Percentiles rank a stretch among this genome's conserved stretches.
These are phyloP conservation scores for Volucella inflata DNA, from an alignment of 2,888 invertebrate genomes.

Conservation along the genomic window DNA sequence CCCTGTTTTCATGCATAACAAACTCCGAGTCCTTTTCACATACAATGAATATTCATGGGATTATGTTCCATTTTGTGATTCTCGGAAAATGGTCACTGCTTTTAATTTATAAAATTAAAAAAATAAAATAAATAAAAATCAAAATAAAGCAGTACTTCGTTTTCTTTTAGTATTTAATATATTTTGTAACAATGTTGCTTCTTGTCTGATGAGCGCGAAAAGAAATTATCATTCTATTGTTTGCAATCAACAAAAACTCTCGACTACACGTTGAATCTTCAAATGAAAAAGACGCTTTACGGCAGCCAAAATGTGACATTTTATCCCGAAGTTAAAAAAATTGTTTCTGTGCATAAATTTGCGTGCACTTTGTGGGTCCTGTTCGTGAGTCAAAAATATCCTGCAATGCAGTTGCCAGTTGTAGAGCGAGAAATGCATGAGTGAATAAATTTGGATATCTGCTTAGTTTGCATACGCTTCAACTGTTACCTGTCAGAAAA, in stretches of 20 bases:
- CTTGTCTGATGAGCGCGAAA: conserved; percentile 55
- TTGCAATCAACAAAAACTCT: conserved; percentile 49
- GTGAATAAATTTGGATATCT: conserved; percentile 48
- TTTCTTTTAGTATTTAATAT: background rate
- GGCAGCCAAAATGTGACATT: conserved; percentile 51
- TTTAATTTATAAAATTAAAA: conserved; percentile 43
- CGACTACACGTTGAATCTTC: conserved; percentile 43
- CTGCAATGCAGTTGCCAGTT: conserved; percentile 55
- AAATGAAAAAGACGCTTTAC: conserved; percentile 48
- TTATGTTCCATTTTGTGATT: conserved; percentile 65
- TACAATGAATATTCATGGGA: conserved; percentile 61
- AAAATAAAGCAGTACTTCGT: background rate
- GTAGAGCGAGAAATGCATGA: conserved; percentile 35
- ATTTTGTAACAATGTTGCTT: background rate
- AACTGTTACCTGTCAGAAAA: conserved; percentile 37
- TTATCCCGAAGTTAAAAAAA: conserved; percentile 24
- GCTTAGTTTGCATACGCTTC: conserved; percentile 22
- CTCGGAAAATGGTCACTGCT: conserved; percentile 50
- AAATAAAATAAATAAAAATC: background rate
- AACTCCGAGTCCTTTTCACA: conserved; percentile 63
- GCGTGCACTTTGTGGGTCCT: conserved; percentile 26
- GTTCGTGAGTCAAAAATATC: conserved; percentile 40
- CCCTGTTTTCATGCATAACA: conserved; percentile 68
- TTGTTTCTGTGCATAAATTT: conserved; percentile 49
- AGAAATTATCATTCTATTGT: conserved; percentile 60